A percentile compares a stretch with the other conserved stretches of the same genome.
These are phyloP conservation scores for Lanius ludovicianus DNA, from an alignment of 2,113 vertebrate genomes.

Conservation along the genomic window DNA sequence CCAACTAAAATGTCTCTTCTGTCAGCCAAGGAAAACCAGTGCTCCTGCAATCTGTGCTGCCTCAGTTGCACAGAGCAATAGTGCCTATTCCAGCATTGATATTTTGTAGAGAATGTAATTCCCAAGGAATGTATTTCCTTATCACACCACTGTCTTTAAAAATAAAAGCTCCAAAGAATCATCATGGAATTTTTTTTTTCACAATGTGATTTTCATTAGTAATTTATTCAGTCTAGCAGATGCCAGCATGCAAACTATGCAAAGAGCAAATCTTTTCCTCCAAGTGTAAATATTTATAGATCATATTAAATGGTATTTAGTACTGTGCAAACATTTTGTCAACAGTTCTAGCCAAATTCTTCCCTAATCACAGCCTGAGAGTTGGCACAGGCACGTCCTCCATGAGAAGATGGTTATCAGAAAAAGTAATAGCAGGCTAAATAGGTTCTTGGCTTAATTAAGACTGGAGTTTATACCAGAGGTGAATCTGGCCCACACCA, in stretches of 20 bases:
- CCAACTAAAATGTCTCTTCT: background rate
- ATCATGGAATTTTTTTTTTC: background rate
- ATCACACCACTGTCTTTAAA: background rate
- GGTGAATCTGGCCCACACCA: background rate
- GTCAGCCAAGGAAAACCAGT: background rate
- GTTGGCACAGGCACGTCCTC: constrained; percentile 16
- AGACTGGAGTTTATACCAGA: background rate
- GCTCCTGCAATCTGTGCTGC: background rate
- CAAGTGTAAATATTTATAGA: constrained; percentile 54
- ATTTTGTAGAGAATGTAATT: background rate
- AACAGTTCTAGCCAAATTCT: constrained; percentile 23
- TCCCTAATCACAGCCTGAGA: constrained; percentile 5
- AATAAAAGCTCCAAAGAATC: background rate
- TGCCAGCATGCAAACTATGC: constrained; percentile 27
- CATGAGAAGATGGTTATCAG: background rate
- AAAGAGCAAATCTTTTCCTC: constrained; percentile 41
- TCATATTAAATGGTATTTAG: constrained; percentile 39
- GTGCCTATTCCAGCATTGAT: background rate
- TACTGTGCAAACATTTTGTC: constrained; percentile 42
- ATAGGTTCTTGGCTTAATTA: background rate
- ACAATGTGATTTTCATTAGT: constrained; percentile 11
- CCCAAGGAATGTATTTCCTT: background rate
- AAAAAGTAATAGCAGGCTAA: background rate
- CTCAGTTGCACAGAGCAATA: background rate
- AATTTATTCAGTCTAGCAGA: constrained; percentile 41